Percentiles rank a stretch among this genome's conserved stretches.
Conservation (phyloP, 1,140 invertebrate genomes). For the Calosoma granatense region DNA sequence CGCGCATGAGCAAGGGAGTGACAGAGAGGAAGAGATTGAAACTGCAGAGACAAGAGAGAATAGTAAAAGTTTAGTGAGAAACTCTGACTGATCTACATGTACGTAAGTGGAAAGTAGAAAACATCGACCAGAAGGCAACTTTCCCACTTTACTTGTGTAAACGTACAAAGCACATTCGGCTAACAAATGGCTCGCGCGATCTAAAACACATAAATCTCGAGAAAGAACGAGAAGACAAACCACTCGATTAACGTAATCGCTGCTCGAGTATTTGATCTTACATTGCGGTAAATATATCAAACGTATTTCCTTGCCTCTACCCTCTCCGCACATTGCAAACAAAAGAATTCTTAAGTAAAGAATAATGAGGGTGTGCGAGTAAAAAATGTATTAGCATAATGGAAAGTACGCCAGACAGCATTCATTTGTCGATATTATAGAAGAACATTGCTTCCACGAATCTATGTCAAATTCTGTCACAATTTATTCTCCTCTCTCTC, state of each 20-base stretch:
- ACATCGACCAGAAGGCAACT: too few relatives aligned
- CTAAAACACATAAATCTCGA: constrained; percentile 6
- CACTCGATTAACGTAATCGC: constrained; percentile 8
- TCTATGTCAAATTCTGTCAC: too few relatives aligned
- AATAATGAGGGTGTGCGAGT: neutral
- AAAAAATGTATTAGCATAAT: neutral
- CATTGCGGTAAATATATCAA: constrained; percentile 7
- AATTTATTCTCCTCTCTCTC: too few relatives aligned
- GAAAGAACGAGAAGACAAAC: constrained; percentile 8
- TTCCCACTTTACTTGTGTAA: constrained; percentile 6
- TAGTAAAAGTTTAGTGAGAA: neutral
- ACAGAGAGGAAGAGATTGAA: too few relatives aligned
- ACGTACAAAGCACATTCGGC: neutral
- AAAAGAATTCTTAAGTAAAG: neutral
- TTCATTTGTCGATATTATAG: too few relatives aligned
- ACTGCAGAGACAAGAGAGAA: too few relatives aligned
- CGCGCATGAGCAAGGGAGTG: neutral
- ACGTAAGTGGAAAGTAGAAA: neutral
- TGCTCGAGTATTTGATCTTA: constrained; percentile 5
- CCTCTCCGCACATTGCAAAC: neutral
- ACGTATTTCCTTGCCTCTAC: neutral
- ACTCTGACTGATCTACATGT: neutral
- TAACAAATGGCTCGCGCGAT: constrained; percentile 3
- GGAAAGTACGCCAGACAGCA: too few relatives aligned
- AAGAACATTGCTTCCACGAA: too few relatives aligned